These are phyloP conservation scores for Bellardia pandia DNA, from an alignment of 2,888 invertebrate species.

Conservation along the genomic window DNA sequence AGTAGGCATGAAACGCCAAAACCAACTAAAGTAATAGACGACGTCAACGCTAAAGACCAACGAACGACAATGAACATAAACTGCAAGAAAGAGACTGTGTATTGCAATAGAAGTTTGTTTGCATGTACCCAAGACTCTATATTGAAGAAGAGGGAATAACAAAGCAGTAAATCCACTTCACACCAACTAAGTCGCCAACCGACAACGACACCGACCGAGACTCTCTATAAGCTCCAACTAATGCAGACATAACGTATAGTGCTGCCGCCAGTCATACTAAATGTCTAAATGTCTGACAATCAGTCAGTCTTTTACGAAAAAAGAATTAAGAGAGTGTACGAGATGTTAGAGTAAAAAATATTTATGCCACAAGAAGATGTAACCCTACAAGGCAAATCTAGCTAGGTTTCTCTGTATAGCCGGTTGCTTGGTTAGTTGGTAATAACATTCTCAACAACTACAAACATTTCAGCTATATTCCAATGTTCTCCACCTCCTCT, in stretches of 20 bases:
- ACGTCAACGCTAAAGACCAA: slow-evolving; percentile 30
- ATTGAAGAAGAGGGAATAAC: slow-evolving; percentile 7
- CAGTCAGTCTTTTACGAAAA: neutral
- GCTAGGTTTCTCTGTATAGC: slow-evolving; percentile 30
- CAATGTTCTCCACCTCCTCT: neutral
- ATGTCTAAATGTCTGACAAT: slow-evolving; percentile 27
- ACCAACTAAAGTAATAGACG: slow-evolving; percentile 68
- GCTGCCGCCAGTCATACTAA: slow-evolving; percentile 3
- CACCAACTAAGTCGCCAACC: slow-evolving; percentile 47
- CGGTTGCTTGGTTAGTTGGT: slow-evolving; percentile 30
- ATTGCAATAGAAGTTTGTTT: slow-evolving; percentile 44
- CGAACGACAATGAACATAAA: slow-evolving; percentile 58
- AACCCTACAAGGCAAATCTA: slow-evolving; percentile 36
- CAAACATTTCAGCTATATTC: slow-evolving; percentile 3
- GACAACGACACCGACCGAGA: slow-evolving; percentile 16
- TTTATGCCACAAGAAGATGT: slow-evolving; percentile 49
- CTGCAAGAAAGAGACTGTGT: slow-evolving; percentile 30
- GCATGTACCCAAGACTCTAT: slow-evolving; percentile 33
- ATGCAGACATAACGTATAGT: slow-evolving; percentile 40
- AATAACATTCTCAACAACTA: slow-evolving; percentile 35
- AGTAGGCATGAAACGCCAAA: slow-evolving; percentile 64
- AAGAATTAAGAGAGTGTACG: neutral
- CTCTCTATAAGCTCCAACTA: slow-evolving; percentile 42
- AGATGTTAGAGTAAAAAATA: slow-evolving; percentile 4
- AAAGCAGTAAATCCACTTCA: slow-evolving; percentile 48